Base-by-base conservation (phyloP, 1,140 invertebrate species). In the Drosophila arizonae region DNA sequence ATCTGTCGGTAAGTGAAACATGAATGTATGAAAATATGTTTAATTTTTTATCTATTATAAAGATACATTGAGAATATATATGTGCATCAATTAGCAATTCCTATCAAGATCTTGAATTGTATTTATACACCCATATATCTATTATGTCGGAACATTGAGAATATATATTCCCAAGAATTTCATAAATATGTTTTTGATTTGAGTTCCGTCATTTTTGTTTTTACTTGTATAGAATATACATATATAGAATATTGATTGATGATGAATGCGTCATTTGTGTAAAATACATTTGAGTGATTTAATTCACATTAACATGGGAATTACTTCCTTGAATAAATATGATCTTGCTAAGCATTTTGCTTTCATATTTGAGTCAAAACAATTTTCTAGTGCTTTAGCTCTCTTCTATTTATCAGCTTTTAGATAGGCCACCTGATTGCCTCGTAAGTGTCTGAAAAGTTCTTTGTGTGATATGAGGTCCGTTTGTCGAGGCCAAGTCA, bases 201-300 rank as follows among this genome's bases (percentile, higher is more conserved):
- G 68, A 76, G 80, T 84, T 82, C 80, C 81, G 81, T 67, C 60
- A 79, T 75, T 63, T 66, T 64, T 39, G 46, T 51, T 46, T 17
- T 48, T 6, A 15, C 36, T 39, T 36, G 33, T 36, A 36, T 36
- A 36, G 8, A 1, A 33, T 39, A 39, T 13, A 13, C 3, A 13
- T 39, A 39, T 39, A 39, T 39, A 11, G 11, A 11, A 39, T 13
- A 39, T 39, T 4, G 28, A 30, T 30, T 36, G 9, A 36, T 3
- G 6, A 9, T 8, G 8, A 36, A 39, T 39, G 36, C 6, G 36
- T 39, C 36, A 39, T 11, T 39, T 39, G n/a, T 50, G 11, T 10
- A 45, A 48, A 50, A 6, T 48, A 57, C 21, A 15, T 15, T 46
- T 50, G 26, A n/a, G 24, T 51, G 24, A 45, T 17, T 45, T 15